Conservation (phyloP, 2,888 invertebrate species). For the Celastrina argiolus region DNA sequence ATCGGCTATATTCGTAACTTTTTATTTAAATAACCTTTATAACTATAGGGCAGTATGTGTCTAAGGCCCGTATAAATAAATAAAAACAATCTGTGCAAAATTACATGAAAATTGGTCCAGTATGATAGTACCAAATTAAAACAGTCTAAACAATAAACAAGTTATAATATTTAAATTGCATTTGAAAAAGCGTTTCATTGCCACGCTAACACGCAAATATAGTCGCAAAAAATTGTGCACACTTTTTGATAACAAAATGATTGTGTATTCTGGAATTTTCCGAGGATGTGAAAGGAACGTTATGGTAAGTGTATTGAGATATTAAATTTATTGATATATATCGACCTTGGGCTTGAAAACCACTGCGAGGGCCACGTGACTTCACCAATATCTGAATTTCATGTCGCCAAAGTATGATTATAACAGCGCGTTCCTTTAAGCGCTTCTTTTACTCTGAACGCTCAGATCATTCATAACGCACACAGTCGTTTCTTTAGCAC, state of each 20-base stretch:
- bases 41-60: background rate
- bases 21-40: background rate
- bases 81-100: no score
- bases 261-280: background rate
- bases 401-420: background rate
- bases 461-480: no score
- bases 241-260: background rate
- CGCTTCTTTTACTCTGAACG: no score
- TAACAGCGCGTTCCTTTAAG: no score
- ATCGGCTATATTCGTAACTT: constrained; percentile 1
- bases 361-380: constrained; percentile 42
- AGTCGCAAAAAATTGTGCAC: background rate
- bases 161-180: no score
- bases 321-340: constrained; percentile 35
- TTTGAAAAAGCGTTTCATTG: no score
- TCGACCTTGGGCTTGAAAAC: constrained; percentile 45
- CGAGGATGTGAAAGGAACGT: background rate
- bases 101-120: no score
- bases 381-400: constrained; percentile 2
- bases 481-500: no score
- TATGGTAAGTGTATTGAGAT: constrained; percentile 15
- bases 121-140: no score
- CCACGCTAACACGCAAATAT: background rate
- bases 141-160: no score
- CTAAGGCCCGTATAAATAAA: no score